These are phyloP conservation scores for Elysia crispata DNA, from an alignment of 2,888 invertebrate genomes.

Conservation along the genomic window DNA sequence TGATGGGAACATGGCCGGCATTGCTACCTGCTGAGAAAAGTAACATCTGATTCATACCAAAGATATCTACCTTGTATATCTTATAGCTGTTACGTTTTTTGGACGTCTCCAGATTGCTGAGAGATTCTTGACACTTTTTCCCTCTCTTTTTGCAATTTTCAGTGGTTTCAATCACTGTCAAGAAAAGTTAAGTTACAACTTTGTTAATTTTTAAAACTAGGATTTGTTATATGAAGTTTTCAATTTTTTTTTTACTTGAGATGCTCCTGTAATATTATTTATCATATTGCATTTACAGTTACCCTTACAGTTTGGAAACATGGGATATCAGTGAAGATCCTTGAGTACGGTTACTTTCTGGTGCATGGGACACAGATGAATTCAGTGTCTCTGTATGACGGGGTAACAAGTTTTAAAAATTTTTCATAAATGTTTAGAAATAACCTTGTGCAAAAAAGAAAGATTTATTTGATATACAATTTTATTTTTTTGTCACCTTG, in stretches of 20 bases:
- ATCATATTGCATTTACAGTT: constrained; percentile 56
- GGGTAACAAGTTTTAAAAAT: constrained; percentile 59
- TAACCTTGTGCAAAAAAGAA: neutral
- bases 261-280: neutral
- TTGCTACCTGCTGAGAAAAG: constrained; percentile 41
- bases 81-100: neutral
- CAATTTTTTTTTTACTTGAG: too few species aligned
- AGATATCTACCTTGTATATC: neutral
- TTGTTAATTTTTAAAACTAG: too few species aligned
- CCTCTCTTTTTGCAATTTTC: neutral
- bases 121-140: neutral
- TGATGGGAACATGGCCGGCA: constrained; percentile 23
- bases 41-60: neutral
- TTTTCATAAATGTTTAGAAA: constrained; percentile 10
- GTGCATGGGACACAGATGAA: constrained; percentile 64
- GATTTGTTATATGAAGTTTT: too few species aligned
- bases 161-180: neutral
- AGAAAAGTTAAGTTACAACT: too few species aligned
- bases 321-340: constrained; percentile 63
- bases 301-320: constrained; percentile 66
- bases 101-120: too few species aligned
- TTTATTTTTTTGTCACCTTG: too few species aligned
- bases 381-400: constrained; percentile 69
- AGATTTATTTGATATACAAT: too few species aligned
- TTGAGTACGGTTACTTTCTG: constrained; percentile 62